These are phyloP conservation scores for Araneus ventricosus DNA, from an alignment of 1,140 invertebrate genomes.

Conservation along the genomic window DNA sequence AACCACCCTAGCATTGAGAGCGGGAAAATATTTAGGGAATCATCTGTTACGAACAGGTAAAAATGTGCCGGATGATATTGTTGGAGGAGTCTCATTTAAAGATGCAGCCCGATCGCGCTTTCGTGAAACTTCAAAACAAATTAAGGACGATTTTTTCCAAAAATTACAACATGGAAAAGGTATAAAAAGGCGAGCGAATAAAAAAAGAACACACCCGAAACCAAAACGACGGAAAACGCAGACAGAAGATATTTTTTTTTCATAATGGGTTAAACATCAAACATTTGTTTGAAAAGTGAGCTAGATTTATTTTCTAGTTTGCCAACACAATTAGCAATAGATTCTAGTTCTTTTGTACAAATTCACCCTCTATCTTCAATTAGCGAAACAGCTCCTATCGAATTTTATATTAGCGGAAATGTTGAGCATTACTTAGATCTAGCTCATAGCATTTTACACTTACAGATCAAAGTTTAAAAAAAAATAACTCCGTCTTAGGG, in stretches of 20 bases:
- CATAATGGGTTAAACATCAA: slow-evolving; percentile 16
- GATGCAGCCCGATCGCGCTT: not conserved
- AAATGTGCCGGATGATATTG: slow-evolving; percentile 13
- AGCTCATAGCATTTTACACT: slow-evolving; percentile 41
- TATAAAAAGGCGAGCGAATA: slow-evolving; percentile 36
- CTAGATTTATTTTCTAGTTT: not conserved
- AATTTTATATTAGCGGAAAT: slow-evolving; percentile 33
- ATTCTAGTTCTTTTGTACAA: slow-evolving; percentile 40
- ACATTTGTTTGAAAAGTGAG: slow-evolving; percentile 43
- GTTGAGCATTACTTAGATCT: slow-evolving; percentile 50
- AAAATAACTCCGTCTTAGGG: not conserved
- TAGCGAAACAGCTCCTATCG: not conserved
- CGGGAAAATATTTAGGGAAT: slow-evolving; percentile 1
- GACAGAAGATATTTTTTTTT: slow-evolving; percentile 11
- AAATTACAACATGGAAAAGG: slow-evolving; percentile 24
- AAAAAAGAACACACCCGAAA: slow-evolving; percentile 13
- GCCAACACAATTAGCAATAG: slow-evolving; percentile 19
- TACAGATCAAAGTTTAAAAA: slow-evolving; percentile 40
- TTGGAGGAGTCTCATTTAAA: not conserved
- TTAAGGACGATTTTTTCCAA: slow-evolving; percentile 47
- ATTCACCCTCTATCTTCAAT: slow-evolving; percentile 2
- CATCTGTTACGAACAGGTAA: not conserved
- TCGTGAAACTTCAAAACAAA: slow-evolving; percentile 41
- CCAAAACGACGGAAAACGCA: not conserved
- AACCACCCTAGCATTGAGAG: slow-evolving; percentile 5